phyloP scores from a whole-genome alignment of 2,888 invertebrate species.

The Drosophila subsilvestris region DNA sequence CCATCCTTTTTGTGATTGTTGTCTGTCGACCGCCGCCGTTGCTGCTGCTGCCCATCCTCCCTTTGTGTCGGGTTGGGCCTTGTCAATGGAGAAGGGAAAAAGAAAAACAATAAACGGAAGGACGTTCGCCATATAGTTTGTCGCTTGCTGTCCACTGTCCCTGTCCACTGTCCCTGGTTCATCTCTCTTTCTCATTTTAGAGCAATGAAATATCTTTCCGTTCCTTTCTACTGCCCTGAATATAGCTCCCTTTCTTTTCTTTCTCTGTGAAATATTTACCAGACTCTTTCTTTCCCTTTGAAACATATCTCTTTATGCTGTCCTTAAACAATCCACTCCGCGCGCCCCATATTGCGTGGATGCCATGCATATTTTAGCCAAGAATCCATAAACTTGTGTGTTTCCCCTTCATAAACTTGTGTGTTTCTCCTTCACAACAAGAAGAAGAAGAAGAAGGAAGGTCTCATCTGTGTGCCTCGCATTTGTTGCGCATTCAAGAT shows the following conservation, averaged over 20 bases:
- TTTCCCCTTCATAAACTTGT: slow-evolving; percentile 45
- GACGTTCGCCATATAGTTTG: slow-evolving; percentile 31
- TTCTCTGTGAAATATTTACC: not conserved
- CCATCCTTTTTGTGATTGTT: slow-evolving; percentile 49
- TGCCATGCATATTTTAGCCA: slow-evolving; percentile 34
- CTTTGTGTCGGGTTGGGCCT: slow-evolving; percentile 37
- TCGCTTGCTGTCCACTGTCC: not conserved
- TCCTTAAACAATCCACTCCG: not conserved
- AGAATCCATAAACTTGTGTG: slow-evolving; percentile 40
- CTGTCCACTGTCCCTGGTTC: slow-evolving; percentile 6
- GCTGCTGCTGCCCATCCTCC: slow-evolving; percentile 34
- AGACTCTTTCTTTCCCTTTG: slow-evolving; percentile 41
- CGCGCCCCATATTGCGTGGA: slow-evolving; percentile 36
- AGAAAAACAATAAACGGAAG: slow-evolving; percentile 30
- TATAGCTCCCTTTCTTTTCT: not conserved
- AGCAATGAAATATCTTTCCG: not conserved
- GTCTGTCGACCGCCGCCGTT: slow-evolving; percentile 31
- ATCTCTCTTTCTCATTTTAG: slow-evolving; percentile 2
- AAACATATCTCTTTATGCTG: slow-evolving; percentile 11
- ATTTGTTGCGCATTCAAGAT: slow-evolving; percentile 47
- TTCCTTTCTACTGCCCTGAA: not conserved
- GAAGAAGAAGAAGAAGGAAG: not conserved
- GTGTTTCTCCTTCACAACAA: slow-evolving; percentile 7
- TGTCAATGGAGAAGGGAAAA: slow-evolving; percentile 37
- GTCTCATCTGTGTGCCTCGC: slow-evolving; percentile 6